Conservation (phyloP, 2,888 invertebrate species). For the Geotrupes spiniger region DNA sequence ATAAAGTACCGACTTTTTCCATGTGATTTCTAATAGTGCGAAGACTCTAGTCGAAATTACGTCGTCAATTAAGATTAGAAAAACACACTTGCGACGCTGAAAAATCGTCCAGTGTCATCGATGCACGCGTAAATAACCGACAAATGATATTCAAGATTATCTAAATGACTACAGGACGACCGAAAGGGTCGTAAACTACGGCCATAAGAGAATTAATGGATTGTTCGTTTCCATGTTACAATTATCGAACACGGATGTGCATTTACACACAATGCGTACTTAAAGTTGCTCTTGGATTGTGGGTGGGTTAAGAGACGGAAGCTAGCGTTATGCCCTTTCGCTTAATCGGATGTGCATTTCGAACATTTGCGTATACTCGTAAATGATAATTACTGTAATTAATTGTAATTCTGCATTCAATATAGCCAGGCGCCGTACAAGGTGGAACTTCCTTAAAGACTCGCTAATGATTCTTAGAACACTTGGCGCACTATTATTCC, state of each 20-base stretch:
- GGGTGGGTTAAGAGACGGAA: slow-evolving; percentile 13
- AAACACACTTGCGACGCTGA: background rate
- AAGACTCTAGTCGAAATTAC: too few relatives aligned
- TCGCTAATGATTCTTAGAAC: too few relatives aligned
- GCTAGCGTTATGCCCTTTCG: slow-evolving; percentile 15
- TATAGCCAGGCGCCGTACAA: slow-evolving; percentile 2
- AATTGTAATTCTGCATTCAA: slow-evolving; percentile 19
- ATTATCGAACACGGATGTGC: slow-evolving; percentile 47
- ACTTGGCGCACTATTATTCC: too few relatives aligned
- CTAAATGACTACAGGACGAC: slow-evolving; percentile 35
- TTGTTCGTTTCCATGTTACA: slow-evolving; percentile 44
- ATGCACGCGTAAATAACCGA: slow-evolving; percentile 14
- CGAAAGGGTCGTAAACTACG: slow-evolving; percentile 38
- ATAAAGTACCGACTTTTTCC: too few relatives aligned
- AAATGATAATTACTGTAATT: slow-evolving; percentile 20
- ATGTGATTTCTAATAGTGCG: too few relatives aligned
- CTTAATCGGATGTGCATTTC: slow-evolving; percentile 18
- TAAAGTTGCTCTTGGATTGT: slow-evolving; percentile 26
- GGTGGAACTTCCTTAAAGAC: too few relatives aligned
- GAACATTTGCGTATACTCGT: slow-evolving; percentile 18
- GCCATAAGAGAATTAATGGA: slow-evolving; percentile 44
- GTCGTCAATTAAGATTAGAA: too few relatives aligned
- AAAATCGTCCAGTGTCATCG: slow-evolving; percentile 18
- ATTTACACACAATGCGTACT: slow-evolving; percentile 48
- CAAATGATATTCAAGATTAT: slow-evolving; percentile 27